Evolutionary conservation across 2,888 invertebrate genomes (phyloP), one percentile per base, ranked within the genome.

Genomic region (Ditylenchus weischeri): DNA sequence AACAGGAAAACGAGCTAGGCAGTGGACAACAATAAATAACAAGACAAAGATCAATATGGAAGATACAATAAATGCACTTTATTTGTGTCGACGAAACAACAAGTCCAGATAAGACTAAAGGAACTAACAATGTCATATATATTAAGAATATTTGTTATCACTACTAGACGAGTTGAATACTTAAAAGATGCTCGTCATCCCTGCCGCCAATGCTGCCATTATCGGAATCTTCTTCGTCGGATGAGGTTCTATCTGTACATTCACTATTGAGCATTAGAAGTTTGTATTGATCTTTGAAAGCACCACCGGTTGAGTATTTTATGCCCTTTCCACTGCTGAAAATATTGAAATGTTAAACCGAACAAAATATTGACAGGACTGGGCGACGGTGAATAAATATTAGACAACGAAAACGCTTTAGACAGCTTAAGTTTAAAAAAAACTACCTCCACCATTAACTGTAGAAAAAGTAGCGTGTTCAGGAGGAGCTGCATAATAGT

Each of bases 271-370:
- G n/a, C 19, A 51, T 15, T 23, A 63, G 11, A 21, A 49, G 51
- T 19, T 54, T 51, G 51, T 63, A 63, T 54, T 43, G 50, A 19
- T 38, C 36, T 38, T 54, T 50, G 36, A 38, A 11, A 54, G 19
- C 51, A 18, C 36, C 54, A 29, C 54, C 50, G 15, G 51, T 29
- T 10, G 35, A 19, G 35, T 51, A 64, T 10, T 50, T 54, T 19
- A n/a, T 6, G 29, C 64, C 64, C 35, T 64, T 38, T 35, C 64
- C 64, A 57, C 36, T 15, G 54, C 64, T 64, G 35, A 64, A 64
- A 35, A 50, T 62, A 19, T 10, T 1, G 23, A 19, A 59, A 19
- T 23, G 1, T 13, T 11, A 23, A 35, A 36, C 13, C 21, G 13
- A 36, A 43, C 13, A 43, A 19, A 36, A 11, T 8, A 13, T 35